Evolutionary conservation across 2,797 vertebrate species (phyloP).

Genomic region (Catostomus latipinnis): DNA sequence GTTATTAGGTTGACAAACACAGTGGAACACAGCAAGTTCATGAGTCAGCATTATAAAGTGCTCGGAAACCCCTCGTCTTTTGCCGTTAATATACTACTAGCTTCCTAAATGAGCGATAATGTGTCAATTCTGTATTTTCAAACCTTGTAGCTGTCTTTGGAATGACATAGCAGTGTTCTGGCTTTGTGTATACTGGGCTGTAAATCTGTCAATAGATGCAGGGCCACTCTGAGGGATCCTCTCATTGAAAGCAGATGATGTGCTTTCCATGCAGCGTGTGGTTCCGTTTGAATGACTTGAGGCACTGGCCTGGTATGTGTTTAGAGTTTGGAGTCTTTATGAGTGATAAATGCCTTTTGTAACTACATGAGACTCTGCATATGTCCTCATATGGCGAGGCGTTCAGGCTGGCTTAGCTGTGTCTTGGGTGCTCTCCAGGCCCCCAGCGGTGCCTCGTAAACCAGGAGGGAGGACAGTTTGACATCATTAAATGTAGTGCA

Average conservation of each 20-base stretch:
- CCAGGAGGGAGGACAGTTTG: slow-evolving; percentile 21
- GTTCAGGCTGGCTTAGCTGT: slow-evolving; percentile 34
- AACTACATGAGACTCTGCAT: slow-evolving; percentile 33
- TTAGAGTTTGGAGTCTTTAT: slow-evolving; percentile 48
- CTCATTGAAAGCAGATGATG: slow-evolving; percentile 51
- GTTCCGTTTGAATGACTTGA: slow-evolving; percentile 5
- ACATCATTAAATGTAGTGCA: slow-evolving; percentile 11
- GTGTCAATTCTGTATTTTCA: no score
- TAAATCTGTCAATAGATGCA: slow-evolving; percentile 8
- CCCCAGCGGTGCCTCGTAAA: slow-evolving; percentile 58
- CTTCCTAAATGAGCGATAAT: no score
- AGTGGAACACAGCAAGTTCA: not conserved
- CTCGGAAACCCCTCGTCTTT: no score
- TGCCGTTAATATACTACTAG: no score
- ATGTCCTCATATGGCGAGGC: slow-evolving; percentile 66
- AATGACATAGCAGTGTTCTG: no score
- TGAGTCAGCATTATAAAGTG: no score
- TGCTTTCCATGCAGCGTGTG: slow-evolving; percentile 36
- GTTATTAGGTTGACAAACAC: not conserved
- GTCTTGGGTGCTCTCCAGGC: slow-evolving; percentile 52
- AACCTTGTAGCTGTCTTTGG: no score
- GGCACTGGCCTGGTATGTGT: slow-evolving; percentile 35
- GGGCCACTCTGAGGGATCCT: slow-evolving; percentile 12
- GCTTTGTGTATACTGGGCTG: no score
- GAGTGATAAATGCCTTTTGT: slow-evolving; percentile 59